Conservation (phyloP, 2,888 invertebrate genomes). For the Drepana falcataria region DNA sequence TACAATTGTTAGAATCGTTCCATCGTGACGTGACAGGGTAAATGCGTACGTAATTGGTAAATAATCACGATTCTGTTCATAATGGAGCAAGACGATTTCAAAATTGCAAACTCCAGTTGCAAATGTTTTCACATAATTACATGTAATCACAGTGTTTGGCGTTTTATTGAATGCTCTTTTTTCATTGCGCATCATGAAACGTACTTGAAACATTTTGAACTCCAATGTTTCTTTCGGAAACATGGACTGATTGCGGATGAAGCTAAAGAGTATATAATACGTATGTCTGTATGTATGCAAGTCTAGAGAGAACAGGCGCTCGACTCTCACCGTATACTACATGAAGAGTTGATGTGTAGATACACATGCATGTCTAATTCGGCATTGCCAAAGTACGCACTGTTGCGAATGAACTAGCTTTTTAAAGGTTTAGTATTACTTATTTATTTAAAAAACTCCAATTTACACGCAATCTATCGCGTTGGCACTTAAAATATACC, state of each 20-base stretch:
- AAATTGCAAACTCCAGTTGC: constrained; percentile 15
- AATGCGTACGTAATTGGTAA: constrained; percentile 38
- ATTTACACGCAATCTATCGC: too few species aligned
- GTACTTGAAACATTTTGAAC: not conserved
- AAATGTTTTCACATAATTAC: constrained; percentile 1
- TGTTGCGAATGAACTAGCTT: too few species aligned
- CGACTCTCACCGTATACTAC: too few species aligned
- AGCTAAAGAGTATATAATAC: too few species aligned
- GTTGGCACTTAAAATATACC: too few species aligned
- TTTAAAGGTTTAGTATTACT: too few species aligned
- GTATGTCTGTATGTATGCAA: too few species aligned
- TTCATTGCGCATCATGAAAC: not conserved
- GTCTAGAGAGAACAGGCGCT: too few species aligned
- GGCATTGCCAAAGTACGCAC: too few species aligned
- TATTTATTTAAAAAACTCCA: too few species aligned
- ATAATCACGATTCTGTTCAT: constrained; percentile 29
- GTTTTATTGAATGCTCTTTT: not conserved
- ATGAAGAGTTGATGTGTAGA: too few species aligned
- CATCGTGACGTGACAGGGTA: constrained; percentile 28
- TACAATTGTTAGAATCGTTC: constrained; percentile 26
- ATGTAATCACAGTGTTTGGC: not conserved
- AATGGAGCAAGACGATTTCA: constrained; percentile 20
- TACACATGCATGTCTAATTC: too few species aligned
- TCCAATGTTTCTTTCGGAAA: not conserved
- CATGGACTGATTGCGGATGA: not conserved